A percentile compares a stretch with the other conserved stretches of the same genome.
These are phyloP conservation scores for Exocentrus adspersus DNA, from an alignment of 2,888 invertebrate genomes.

Conservation along the genomic window DNA sequence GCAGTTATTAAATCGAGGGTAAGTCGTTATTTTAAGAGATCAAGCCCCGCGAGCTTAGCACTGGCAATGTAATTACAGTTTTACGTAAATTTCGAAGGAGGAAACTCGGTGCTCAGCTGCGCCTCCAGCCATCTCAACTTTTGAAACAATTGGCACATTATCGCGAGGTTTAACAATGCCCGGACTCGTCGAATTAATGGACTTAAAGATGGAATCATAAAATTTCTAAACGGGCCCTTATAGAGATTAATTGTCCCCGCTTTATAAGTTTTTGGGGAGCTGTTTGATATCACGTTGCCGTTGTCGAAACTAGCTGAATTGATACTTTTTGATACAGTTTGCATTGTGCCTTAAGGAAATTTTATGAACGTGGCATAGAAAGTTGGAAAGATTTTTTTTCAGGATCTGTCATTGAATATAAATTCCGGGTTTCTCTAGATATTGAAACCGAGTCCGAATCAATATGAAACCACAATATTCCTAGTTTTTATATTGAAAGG, in stretches of 20 bases:
- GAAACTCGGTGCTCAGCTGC: constrained; percentile 10
- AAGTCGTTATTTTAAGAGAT: neutral
- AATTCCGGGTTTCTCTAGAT: too few species aligned
- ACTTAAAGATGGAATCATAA: constrained; percentile 20
- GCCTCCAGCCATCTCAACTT: constrained; percentile 20
- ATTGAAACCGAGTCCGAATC: too few species aligned
- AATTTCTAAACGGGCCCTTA: constrained; percentile 11
- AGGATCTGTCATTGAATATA: too few species aligned
- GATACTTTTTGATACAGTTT: neutral
- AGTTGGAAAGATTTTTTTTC: too few species aligned
- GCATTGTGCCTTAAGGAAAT: too few species aligned
- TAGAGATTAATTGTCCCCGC: constrained; percentile 11
- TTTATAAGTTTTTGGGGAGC: neutral
- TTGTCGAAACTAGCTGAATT: neutral
- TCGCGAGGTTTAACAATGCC: constrained; percentile 14
- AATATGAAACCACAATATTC: too few species aligned
- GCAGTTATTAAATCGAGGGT: neutral
- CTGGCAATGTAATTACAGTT: constrained; percentile 6
- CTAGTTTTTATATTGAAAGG: too few species aligned
- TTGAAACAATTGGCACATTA: constrained; percentile 23
- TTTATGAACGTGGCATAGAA: too few species aligned
- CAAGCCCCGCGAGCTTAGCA: neutral
- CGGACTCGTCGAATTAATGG: constrained; percentile 18
- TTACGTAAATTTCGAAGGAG: constrained; percentile 15
- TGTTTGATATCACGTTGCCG: neutral